Evolutionary conservation across 2,113 vertebrate species (phyloP).

Genomic region (Egretta garzetta): DNA sequence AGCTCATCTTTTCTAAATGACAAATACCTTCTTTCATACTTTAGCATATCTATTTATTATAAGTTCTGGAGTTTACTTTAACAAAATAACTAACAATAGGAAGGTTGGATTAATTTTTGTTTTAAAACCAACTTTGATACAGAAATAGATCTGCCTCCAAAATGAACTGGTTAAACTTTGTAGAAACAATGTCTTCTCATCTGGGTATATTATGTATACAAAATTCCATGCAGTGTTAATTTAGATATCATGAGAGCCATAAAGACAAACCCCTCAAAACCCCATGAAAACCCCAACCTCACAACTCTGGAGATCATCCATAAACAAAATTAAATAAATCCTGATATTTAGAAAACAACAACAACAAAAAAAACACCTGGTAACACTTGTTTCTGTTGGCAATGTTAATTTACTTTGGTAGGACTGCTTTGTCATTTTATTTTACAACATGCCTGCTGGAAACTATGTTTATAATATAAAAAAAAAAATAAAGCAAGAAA

Average conservation of each 20-base stretch:
- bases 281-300: fast-evolving
- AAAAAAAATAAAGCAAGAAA: not conserved
- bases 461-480: not conserved
- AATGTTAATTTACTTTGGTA: not conserved
- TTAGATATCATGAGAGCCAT: not conserved
- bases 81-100: not conserved
- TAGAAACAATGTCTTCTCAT: not conserved
- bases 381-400: not conserved
- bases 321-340: not conserved
- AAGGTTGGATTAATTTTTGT: not conserved
- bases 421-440: not conserved
- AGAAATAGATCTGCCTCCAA: not conserved
- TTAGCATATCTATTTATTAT: not conserved
- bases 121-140: not conserved
- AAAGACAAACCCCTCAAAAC: not conserved
- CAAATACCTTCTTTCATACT: not conserved
- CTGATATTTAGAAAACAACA: not conserved
- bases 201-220: not conserved
- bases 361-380: not conserved
- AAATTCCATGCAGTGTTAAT: not conserved
- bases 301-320: not conserved
- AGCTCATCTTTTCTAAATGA: not conserved
- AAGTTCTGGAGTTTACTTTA: not conserved
- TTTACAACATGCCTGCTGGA: not conserved
- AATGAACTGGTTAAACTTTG: not conserved